Evolutionary conservation across 1,140 invertebrate species (phyloP).

Genomic region (Heliothis virescens): DNA sequence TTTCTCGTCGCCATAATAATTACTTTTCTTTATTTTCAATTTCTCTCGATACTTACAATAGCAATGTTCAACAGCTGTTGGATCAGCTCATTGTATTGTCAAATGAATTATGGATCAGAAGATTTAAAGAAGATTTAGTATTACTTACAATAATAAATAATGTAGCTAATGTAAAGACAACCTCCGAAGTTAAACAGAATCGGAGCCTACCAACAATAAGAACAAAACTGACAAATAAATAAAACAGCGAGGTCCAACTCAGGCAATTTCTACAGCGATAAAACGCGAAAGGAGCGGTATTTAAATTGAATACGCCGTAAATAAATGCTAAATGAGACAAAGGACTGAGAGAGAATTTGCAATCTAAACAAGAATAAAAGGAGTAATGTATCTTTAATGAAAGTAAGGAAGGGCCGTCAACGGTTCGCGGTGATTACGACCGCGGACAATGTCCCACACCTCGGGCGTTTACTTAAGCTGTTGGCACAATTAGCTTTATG

Average conservation of each 20-base stretch:
- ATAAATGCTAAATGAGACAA: conserved; percentile 84
- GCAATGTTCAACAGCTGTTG: conserved; percentile 11
- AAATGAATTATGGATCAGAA: conserved; percentile 42
- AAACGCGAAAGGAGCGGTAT: conserved; percentile 78
- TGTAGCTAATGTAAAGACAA: conserved; percentile 42
- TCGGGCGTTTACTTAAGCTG: conserved; percentile 37
- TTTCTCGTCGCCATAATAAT: conserved; percentile 22
- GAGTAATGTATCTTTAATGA: conserved; percentile 82
- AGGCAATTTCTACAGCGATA: conserved; percentile 77
- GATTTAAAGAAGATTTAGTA: conserved; percentile 48
- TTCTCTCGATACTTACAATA: conserved; percentile 38
- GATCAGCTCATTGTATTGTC: conserved; percentile 43
- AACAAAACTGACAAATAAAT: conserved; percentile 80
- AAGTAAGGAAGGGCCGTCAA: conserved; percentile 59
- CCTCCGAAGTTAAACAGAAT: conserved; percentile 59
- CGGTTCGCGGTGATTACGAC: conserved; percentile 50
- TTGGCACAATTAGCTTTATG: conserved; percentile 51
- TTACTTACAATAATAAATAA: conserved; percentile 37
- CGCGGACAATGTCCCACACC: conserved; percentile 54
- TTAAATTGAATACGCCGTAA: conserved; percentile 84
- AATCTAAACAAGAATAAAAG: conserved; percentile 82
- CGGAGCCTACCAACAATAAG: conserved; percentile 66
- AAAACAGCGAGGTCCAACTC: conserved; percentile 74
- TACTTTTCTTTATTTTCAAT: conserved; percentile 36
- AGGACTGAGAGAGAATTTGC: conserved; percentile 80